Conservation (phyloP, 2,888 invertebrate species). For the Drosophila anomelani region DNA sequence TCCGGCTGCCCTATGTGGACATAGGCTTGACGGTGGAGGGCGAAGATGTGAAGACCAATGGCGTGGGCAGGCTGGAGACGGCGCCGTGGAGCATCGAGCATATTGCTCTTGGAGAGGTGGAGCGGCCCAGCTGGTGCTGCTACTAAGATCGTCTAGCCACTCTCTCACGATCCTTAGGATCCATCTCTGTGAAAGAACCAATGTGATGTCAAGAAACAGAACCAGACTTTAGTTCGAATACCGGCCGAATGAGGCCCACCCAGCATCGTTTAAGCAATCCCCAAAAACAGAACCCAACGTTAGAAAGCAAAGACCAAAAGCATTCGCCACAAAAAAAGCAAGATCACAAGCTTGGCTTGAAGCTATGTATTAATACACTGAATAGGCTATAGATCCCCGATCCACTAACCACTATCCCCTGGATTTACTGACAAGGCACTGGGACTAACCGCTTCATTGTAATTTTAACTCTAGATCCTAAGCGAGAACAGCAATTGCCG, state of each 20-base stretch:
- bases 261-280: conserved; percentile 40
- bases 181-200: conserved; percentile 42
- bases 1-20: conserved; percentile 82
- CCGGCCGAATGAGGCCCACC: conserved; percentile 5
- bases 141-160: conserved; percentile 74
- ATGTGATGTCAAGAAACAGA: conserved; percentile 63
- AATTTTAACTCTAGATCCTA: conserved; percentile 37
- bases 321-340: conserved; percentile 18
- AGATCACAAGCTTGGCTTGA: conserved; percentile 34
- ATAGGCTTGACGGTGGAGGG: conserved; percentile 85
- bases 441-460: conserved; percentile 29
- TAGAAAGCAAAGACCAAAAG: conserved; percentile 23
- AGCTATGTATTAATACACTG: conserved; percentile 43
- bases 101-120: conserved; percentile 89
- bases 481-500: conserved; percentile 37
- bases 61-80: conserved; percentile 87
- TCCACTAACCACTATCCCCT: conserved; percentile 2
- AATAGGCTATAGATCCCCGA: conserved; percentile 36
- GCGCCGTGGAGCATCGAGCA: conserved; percentile 88
- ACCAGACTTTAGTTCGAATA: conserved; percentile 52
- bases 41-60: conserved; percentile 87
- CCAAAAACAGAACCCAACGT: conserved; percentile 11
- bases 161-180: conserved; percentile 7
- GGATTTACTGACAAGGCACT: conserved; percentile 35
- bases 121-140: conserved; percentile 87